Percentiles rank a stretch among this genome's conserved stretches.
Conservation (phyloP, 2,797 vertebrate species). For the Cetoscarus ocellatus region DNA sequence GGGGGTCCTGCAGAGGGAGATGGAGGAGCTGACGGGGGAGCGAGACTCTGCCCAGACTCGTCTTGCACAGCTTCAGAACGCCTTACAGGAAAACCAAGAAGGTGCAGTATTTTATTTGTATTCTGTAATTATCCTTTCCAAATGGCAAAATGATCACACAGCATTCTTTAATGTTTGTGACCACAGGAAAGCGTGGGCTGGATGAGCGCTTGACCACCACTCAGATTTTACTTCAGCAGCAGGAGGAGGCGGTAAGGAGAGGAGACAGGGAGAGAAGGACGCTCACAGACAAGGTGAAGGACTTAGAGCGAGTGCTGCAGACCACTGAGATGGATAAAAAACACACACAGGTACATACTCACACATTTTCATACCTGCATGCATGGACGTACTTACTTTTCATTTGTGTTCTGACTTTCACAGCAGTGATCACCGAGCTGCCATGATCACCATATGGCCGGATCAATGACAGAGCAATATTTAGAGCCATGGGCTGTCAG, state of each 20-base stretch:
- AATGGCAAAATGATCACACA: not conserved
- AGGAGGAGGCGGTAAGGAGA: constrained; percentile 86
- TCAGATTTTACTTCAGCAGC: constrained; percentile 87
- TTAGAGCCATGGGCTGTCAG: constrained; percentile 10
- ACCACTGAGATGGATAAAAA: constrained; percentile 81
- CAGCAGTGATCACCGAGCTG: constrained; percentile 32
- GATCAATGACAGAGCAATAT: constrained; percentile 20
- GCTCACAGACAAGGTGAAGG: constrained; percentile 82
- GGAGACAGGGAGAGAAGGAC: constrained; percentile 86
- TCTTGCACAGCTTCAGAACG: constrained; percentile 85
- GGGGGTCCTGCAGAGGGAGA: constrained; percentile 79
- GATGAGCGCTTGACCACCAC: constrained; percentile 84
- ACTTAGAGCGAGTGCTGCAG: constrained; percentile 87
- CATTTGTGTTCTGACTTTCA: constrained; percentile 12
- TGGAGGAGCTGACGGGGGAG: constrained; percentile 86
- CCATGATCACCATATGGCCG: constrained; percentile 62
- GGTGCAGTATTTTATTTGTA: constrained; percentile 71
- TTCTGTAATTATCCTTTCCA: not conserved
- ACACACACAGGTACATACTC: constrained; percentile 84
- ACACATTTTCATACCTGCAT: not conserved
- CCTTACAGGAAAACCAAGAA: constrained; percentile 87
- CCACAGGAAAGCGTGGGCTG: constrained; percentile 81
- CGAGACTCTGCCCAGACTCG: constrained; percentile 78
- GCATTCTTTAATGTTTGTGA: constrained; percentile 11
- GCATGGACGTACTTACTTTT: constrained; percentile 4